These are phyloP conservation scores for Notothenia coriiceps DNA, from an alignment of 2,113 vertebrate species.

Conservation along the genomic window DNA sequence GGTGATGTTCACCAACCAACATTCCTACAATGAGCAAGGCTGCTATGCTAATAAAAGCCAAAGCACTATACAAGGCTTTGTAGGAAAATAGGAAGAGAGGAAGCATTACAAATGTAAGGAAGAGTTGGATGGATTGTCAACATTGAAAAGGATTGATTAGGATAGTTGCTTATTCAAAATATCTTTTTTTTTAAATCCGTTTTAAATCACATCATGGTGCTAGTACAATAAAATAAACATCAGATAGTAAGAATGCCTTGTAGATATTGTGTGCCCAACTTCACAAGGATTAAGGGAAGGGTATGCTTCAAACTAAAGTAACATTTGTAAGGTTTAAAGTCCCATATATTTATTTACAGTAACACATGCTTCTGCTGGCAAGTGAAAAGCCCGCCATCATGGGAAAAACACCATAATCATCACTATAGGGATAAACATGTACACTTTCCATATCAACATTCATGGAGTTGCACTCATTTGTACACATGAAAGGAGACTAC, in stretches of 20 bases:
- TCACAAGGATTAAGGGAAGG: background rate
- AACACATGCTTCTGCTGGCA: too few relatives aligned
- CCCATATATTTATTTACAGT: background rate
- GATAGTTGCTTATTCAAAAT: background rate
- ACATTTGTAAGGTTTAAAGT: background rate
- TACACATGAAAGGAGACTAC: background rate
- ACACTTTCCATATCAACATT: background rate
- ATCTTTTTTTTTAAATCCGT: background rate
- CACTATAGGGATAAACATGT: background rate
- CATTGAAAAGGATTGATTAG: background rate
- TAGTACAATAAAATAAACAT: background rate
- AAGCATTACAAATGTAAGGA: background rate
- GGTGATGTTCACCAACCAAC: background rate
- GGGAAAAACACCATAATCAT: background rate
- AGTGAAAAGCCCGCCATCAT: background rate
- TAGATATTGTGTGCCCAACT: too few relatives aligned
- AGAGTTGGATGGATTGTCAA: background rate
- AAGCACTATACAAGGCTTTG: background rate
- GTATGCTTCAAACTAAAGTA: background rate
- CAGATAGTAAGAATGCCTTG: background rate
- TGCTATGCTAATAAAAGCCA: background rate
- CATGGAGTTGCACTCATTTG: background rate
- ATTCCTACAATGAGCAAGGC: background rate
- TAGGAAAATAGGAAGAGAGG: background rate
- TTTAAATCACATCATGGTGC: background rate